These are phyloP conservation scores for Lumbricus terrestris DNA, from an alignment of 2,888 invertebrate genomes.

Conservation along the genomic window DNA sequence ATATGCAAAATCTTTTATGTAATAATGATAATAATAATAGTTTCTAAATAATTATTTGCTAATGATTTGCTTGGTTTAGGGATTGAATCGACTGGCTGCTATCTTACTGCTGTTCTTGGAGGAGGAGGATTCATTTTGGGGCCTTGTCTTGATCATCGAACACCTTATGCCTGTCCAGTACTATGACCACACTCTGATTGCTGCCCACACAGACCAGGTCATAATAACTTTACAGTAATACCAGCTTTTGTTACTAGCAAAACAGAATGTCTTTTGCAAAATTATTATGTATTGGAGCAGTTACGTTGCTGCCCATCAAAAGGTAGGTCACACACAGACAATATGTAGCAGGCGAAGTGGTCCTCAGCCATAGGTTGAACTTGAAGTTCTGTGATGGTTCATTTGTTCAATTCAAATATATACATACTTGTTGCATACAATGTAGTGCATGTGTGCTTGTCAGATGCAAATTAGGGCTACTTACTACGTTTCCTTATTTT, in stretches of 20 bases:
- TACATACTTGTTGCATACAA: too few relatives aligned
- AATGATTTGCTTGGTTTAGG: conserved; percentile 51
- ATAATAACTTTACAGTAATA: background rate
- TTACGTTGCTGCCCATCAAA: background rate
- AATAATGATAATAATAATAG: background rate
- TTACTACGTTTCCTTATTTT: too few relatives aligned
- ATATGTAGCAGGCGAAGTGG: background rate
- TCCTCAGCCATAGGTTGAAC: background rate
- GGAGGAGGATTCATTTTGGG: conserved; percentile 66
- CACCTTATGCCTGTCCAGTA: conserved; percentile 63
- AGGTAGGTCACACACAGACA: background rate
- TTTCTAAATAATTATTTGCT: too few relatives aligned
- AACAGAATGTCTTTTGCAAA: too few relatives aligned
- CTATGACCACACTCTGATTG: conserved; percentile 62
- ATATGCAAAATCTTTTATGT: background rate
- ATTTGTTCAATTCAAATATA: too few relatives aligned
- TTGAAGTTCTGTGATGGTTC: background rate
- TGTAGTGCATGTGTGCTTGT: too few relatives aligned
- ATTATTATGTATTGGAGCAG: background rate
- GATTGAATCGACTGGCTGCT: conserved; percentile 64
- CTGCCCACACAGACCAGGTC: conserved; percentile 65
- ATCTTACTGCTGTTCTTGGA: conserved; percentile 63
- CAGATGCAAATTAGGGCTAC: too few relatives aligned
- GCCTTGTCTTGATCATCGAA: conserved; percentile 63
- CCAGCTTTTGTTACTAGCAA: background rate